phyloP scores from a whole-genome alignment of 2,113 vertebrate species.

The Sorex araneus region DNA sequence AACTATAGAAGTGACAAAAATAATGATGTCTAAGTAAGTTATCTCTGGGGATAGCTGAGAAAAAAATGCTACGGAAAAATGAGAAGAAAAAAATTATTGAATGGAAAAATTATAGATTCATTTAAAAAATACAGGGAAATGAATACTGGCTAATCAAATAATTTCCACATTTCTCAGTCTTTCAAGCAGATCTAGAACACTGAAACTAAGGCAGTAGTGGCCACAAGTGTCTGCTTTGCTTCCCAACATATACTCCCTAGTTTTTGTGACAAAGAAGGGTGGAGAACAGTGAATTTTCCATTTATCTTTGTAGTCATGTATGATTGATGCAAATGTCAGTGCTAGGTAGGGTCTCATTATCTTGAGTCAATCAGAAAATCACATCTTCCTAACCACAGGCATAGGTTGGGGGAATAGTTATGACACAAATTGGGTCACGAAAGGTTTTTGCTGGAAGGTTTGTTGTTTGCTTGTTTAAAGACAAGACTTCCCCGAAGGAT shows the following conservation, averaged over 20 bases:
- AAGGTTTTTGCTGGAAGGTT: neutral
- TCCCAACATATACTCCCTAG: neutral
- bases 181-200: neutral
- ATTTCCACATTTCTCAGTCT: neutral
- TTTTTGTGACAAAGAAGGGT: neutral
- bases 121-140: neutral
- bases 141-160: neutral
- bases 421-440: neutral
- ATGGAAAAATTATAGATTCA: neutral
- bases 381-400: rapidly evolving
- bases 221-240: neutral
- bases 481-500: neutral
- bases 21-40: conserved; percentile 35
- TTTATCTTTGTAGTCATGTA: neutral
- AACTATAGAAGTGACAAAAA: conserved; percentile 26
- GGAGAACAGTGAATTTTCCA: neutral
- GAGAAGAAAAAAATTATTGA: neutral
- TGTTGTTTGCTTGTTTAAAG: neutral
- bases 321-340: neutral
- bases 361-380: neutral
- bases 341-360: neutral
- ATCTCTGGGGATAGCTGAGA: neutral
- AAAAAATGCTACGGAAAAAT: neutral
- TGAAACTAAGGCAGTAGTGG: neutral
- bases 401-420: neutral